A percentile compares a stretch with the other conserved stretches of the same genome.
Conservation (phyloP, 92 coral and sea anemone genomes). For the Bergia sp. region DNA sequence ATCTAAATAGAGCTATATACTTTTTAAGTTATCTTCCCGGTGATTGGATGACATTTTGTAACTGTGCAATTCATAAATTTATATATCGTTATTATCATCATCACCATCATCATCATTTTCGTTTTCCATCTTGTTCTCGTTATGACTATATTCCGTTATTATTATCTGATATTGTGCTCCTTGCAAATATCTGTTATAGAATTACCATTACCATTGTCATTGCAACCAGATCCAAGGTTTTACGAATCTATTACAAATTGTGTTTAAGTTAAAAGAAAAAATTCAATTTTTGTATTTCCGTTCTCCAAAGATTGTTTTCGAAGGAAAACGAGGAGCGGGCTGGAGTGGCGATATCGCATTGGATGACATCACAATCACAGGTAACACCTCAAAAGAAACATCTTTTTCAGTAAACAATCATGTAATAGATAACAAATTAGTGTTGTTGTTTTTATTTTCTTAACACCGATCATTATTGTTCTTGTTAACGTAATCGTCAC, state of each 20-base stretch:
- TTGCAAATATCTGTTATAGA: not conserved
- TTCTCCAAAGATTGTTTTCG: not conserved
- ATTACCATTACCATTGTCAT: not conserved
- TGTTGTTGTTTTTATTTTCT: not conserved
- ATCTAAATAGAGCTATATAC: too few species aligned
- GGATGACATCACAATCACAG: constrained; percentile 12
- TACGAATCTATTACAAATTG: not conserved
- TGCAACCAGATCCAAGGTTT: not conserved
- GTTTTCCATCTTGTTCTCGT: too few species aligned
- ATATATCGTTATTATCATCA: too few species aligned
- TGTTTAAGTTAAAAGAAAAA: not conserved
- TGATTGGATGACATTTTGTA: too few species aligned
- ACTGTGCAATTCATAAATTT: too few species aligned
- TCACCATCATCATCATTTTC: too few species aligned
- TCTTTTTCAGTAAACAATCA: not conserved
- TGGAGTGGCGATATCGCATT: constrained; percentile 11
- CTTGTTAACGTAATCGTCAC: not conserved
- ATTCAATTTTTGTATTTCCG: not conserved
- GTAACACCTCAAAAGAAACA: not conserved
- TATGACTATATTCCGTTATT: too few species aligned
- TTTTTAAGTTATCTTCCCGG: too few species aligned
- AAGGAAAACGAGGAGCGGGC: not conserved
- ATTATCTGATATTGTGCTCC: too few species aligned
- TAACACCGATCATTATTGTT: not conserved
- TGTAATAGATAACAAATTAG: not conserved